phyloP scores from a whole-genome alignment of 2,113 vertebrate genomes.

The Sarotherodon lohbergeri region DNA sequence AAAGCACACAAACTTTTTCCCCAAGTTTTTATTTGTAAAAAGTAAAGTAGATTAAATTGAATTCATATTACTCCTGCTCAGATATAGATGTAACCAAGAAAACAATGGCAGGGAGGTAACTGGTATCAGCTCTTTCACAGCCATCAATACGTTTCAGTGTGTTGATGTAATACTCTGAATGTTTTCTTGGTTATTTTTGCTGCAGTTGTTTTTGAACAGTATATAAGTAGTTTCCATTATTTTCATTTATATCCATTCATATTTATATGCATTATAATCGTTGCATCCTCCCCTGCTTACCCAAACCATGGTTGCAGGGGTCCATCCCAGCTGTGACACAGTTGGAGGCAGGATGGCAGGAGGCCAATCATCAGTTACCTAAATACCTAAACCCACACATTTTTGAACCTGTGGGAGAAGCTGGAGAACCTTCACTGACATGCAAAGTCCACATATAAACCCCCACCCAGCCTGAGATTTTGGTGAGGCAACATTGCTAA shows the following conservation, averaged over 20 bases:
- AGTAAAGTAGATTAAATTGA: neutral
- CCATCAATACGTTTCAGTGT: neutral
- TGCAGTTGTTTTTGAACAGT: neutral
- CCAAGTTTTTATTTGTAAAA: neutral
- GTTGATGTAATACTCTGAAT: neutral
- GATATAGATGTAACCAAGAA: rapidly evolving
- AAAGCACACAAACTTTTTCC: rapidly evolving
- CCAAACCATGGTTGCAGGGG: neutral
- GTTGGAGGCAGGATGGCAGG: neutral
- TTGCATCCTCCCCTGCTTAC: neutral
- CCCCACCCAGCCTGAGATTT: neutral
- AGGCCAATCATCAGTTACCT: neutral
- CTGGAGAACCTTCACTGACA: neutral
- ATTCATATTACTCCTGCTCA: neutral
- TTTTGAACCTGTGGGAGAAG: neutral
- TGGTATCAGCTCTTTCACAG: neutral
- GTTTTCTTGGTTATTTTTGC: neutral
- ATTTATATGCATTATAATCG: neutral
- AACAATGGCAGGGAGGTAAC: neutral
- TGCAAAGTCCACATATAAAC: neutral
- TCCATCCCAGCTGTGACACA: neutral
- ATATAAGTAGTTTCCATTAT: neutral
- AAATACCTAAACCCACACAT: rapidly evolving
- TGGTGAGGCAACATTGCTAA: neutral
- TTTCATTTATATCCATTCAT: neutral